Percentiles rank a stretch among this genome's conserved stretches.
Conservation (phyloP, 2,888 invertebrate genomes). For the Acleris laterana region DNA sequence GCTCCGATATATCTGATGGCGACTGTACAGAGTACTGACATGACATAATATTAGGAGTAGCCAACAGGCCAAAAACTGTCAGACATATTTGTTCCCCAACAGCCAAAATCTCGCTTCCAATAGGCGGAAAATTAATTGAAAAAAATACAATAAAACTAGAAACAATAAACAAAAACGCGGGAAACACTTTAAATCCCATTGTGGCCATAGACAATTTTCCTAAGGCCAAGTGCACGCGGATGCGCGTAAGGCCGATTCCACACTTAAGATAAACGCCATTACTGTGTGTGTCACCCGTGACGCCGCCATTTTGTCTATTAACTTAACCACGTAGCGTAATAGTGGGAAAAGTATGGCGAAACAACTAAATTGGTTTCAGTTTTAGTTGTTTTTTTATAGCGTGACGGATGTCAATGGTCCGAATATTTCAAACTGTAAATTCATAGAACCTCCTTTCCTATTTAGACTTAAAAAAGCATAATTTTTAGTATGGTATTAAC, state of each 20-base stretch:
- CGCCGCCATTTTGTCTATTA: constrained; percentile 77
- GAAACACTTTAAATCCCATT: constrained; percentile 34
- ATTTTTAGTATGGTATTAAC: too few relatives aligned
- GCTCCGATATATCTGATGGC: too few relatives aligned
- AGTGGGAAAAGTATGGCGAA: constrained; percentile 73
- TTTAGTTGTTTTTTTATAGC: constrained; percentile 51
- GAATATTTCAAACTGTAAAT: constrained; percentile 5
- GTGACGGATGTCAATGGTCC: constrained; percentile 24
- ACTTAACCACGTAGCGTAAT: constrained; percentile 62
- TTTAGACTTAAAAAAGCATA: too few relatives aligned
- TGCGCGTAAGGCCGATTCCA: constrained; percentile 78
- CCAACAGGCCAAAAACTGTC: too few relatives aligned
- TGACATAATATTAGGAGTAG: too few relatives aligned
- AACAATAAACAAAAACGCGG: constrained; percentile 22
- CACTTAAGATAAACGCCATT: constrained; percentile 75
- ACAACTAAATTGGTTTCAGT: constrained; percentile 61
- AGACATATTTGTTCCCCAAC: too few relatives aligned
- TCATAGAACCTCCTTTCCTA: too few relatives aligned
- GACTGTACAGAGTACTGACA: too few relatives aligned
- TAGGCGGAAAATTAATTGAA: too few relatives aligned
- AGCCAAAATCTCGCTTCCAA: too few relatives aligned
- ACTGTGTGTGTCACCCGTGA: constrained; percentile 78
- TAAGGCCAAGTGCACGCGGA: constrained; percentile 67
- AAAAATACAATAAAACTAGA: constrained; percentile 22
- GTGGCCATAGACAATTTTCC: constrained; percentile 41